phyloP scores from a whole-genome alignment of 2,797 vertebrate species.

The Coracias cyanogaster region DNA sequence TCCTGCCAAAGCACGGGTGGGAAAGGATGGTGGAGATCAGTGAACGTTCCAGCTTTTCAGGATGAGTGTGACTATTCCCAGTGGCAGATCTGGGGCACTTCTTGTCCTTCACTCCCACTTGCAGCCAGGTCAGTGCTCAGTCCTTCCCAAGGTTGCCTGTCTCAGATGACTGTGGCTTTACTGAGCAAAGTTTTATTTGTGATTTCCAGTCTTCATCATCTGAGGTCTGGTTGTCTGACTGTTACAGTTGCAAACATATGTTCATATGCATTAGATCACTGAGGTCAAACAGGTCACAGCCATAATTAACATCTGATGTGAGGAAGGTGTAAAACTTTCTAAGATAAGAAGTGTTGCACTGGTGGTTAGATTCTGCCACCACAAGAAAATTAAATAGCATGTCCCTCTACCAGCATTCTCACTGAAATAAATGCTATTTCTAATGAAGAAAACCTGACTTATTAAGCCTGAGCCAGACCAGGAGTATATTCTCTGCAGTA shows the following conservation, averaged over 20 bases:
- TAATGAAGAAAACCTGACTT: not conserved
- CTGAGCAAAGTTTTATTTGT: not conserved
- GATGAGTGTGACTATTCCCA: not conserved
- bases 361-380: not conserved
- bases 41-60: not conserved
- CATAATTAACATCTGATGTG: not conserved
- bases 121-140: not conserved
- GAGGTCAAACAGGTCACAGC: not conserved
- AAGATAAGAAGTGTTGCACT: not conserved
- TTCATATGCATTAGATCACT: not conserved
- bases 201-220: not conserved
- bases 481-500: not conserved
- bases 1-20: not conserved
- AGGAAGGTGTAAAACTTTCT: not conserved
- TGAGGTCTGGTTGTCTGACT: not conserved
- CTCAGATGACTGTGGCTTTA: not conserved
- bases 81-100: not conserved
- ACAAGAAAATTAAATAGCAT: not conserved
- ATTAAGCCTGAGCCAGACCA: not conserved
- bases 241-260: rapidly evolving
- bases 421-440: not conserved
- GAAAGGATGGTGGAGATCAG: not conserved
- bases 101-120: not conserved
- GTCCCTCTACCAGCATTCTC: not conserved
- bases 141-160: not conserved